A percentile compares a stretch with the other conserved stretches of the same genome.
phyloP scores from a whole-genome alignment of 2,113 vertebrate species.

The Scomber colias region DNA sequence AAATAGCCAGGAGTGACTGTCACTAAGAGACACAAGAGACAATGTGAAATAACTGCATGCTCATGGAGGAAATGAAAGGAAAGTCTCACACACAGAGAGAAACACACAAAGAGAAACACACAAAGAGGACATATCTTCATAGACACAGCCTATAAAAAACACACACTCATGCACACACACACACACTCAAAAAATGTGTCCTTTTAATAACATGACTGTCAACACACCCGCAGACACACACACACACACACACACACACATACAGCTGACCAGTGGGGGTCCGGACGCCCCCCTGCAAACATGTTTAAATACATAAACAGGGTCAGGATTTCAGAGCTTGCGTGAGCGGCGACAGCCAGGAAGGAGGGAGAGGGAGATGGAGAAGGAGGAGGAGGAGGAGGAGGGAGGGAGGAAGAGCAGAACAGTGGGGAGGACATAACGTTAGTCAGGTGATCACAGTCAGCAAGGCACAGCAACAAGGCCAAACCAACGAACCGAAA shows the following conservation, averaged over 20 bases:
- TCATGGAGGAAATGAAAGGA: slow-evolving; percentile 58
- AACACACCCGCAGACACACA: slow-evolving; percentile 6
- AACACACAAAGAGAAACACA: slow-evolving; percentile 12
- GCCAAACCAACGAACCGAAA: slow-evolving; percentile 57
- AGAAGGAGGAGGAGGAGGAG: not conserved
- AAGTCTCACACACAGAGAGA: slow-evolving; percentile 40
- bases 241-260: slow-evolving; percentile 54
- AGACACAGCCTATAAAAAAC: slow-evolving; percentile 22
- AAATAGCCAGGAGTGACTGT: slow-evolving; percentile 89
- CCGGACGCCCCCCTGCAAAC: slow-evolving; percentile 32
- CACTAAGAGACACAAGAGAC: slow-evolving; percentile 89
- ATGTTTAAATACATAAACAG: slow-evolving; percentile 9
- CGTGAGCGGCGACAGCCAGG: slow-evolving; percentile 38
- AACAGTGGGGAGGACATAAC: slow-evolving; percentile 47
- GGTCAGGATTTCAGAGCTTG: slow-evolving; percentile 36
- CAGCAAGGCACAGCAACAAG: slow-evolving; percentile 79
- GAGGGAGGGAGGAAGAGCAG: slow-evolving; percentile 16
- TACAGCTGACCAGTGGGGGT: slow-evolving; percentile 33
- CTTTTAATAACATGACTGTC: not conserved
- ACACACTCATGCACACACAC: not conserved
- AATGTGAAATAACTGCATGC: slow-evolving; percentile 80
- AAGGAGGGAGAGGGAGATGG: not conserved
- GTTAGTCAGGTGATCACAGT: slow-evolving; percentile 78
- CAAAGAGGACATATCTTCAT: slow-evolving; percentile 14
- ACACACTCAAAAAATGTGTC: not conserved